Conservation (phyloP, 2,797 vertebrate genomes). For the Novumbra hubbsi region DNA sequence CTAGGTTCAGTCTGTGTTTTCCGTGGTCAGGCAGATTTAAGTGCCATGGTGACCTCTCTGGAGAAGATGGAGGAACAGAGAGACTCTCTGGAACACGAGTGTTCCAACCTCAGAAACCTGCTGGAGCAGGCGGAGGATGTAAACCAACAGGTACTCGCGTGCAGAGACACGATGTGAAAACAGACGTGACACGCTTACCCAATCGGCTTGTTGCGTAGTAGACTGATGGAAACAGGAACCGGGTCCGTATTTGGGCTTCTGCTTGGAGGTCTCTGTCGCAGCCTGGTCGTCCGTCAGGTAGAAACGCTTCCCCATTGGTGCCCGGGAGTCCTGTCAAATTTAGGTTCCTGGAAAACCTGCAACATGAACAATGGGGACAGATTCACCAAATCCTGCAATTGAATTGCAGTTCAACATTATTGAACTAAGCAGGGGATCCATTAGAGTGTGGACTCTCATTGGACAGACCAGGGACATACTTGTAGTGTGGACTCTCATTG, state of each 20-base stretch:
- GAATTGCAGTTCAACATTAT: no score
- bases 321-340: not conserved
- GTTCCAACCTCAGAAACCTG: conserved; percentile 46
- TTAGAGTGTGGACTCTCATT: no score
- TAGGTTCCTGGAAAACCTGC: no score
- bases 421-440: no score
- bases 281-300: not conserved
- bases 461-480: no score
- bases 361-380: no score
- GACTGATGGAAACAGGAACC: not conserved
- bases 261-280: not conserved
- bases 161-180: not conserved
- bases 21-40: conserved; percentile 55
- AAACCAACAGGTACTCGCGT: conserved; percentile 60
- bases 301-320: not conserved
- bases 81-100: conserved; percentile 49
- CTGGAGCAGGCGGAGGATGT: conserved; percentile 68
- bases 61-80: conserved; percentile 62
- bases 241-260: not conserved
- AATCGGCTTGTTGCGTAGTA: not conserved
- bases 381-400: no score
- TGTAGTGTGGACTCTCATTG: no score
- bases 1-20: not conserved
- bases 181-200: not conserved
- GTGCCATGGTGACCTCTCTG: conserved; percentile 48